These are phyloP conservation scores for Gryllus bimaculatus DNA, from an alignment of 1,140 invertebrate genomes.

Conservation along the genomic window DNA sequence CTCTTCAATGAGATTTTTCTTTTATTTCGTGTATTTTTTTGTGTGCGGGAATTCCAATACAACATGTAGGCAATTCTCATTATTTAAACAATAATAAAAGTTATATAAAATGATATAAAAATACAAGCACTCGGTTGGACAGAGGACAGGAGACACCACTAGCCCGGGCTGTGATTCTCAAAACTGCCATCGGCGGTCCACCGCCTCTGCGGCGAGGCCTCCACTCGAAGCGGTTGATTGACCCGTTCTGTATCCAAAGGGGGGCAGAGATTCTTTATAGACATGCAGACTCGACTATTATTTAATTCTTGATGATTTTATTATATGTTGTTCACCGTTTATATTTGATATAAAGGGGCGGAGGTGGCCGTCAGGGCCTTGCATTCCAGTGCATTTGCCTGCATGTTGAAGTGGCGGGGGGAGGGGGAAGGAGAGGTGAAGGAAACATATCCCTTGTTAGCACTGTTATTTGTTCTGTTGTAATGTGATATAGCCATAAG, in stretches of 20 bases:
- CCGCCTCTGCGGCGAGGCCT: constrained; percentile 12
- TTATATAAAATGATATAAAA: constrained; percentile 22
- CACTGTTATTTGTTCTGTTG: constrained; percentile 20
- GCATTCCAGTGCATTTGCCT: constrained; percentile 14
- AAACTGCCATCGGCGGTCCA: constrained; percentile 23
- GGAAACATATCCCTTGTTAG: constrained; percentile 23
- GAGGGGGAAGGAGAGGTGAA: neutral
- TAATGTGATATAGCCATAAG: constrained; percentile 27
- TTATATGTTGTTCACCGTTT: constrained; percentile 16
- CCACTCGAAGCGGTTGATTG: constrained; percentile 20
- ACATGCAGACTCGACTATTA: constrained; percentile 9
- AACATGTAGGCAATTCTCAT: constrained; percentile 22
- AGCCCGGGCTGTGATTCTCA: constrained; percentile 25
- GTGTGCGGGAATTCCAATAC: constrained; percentile 18
- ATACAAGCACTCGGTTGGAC: constrained; percentile 22
- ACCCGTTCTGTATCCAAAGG: constrained; percentile 17
- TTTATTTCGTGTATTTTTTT: constrained; percentile 20
- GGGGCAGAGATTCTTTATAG: constrained; percentile 6
- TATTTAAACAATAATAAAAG: constrained; percentile 24
- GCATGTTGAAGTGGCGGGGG: constrained; percentile 15
- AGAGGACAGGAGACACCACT: constrained; percentile 23
- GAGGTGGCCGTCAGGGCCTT: constrained; percentile 10
- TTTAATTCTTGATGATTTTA: neutral
- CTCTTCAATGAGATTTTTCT: constrained; percentile 19
- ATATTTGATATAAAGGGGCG: constrained; percentile 12